Conservation (phyloP, 2,888 invertebrate genomes). For the Criorhina ranunculi region DNA sequence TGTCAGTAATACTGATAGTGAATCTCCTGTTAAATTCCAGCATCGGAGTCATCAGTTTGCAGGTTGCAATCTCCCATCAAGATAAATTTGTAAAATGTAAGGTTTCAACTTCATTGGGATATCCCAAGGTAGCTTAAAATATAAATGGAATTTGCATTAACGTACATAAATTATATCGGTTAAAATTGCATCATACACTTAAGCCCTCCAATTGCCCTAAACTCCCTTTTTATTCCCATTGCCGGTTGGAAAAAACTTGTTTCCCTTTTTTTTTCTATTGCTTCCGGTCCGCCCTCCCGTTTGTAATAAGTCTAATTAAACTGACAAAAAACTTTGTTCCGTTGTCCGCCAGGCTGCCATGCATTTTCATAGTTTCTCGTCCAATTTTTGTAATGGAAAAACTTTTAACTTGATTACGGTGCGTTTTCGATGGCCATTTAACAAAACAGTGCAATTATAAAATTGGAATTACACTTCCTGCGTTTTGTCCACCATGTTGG, state of each 20-base stretch:
- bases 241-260: neutral
- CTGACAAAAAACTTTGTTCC: conserved; percentile 32
- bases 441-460: conserved; percentile 72
- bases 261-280: neutral
- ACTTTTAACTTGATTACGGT: conserved; percentile 76
- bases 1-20: too few relatives aligned
- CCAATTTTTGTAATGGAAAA: conserved; percentile 76
- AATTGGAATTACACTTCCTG: conserved; percentile 75
- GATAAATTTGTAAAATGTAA: too few relatives aligned
- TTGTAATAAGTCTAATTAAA: conserved; percentile 51
- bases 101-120: too few relatives aligned
- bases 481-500: conserved; percentile 65
- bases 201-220: too few relatives aligned
- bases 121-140: too few relatives aligned
- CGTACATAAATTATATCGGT: too few relatives aligned
- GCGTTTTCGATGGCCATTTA: conserved; percentile 61
- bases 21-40: too few relatives aligned
- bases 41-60: too few relatives aligned
- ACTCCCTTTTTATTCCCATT: too few relatives aligned
- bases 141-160: too few relatives aligned
- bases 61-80: too few relatives aligned
- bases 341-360: neutral
- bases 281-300: neutral
- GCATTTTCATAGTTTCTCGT: conserved; percentile 31
- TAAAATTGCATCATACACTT: too few relatives aligned